Evolutionary conservation across 2,888 invertebrate genomes (phyloP), one percentile per base, ranked within the genome.

Genomic region (Germaria angustata): DNA sequence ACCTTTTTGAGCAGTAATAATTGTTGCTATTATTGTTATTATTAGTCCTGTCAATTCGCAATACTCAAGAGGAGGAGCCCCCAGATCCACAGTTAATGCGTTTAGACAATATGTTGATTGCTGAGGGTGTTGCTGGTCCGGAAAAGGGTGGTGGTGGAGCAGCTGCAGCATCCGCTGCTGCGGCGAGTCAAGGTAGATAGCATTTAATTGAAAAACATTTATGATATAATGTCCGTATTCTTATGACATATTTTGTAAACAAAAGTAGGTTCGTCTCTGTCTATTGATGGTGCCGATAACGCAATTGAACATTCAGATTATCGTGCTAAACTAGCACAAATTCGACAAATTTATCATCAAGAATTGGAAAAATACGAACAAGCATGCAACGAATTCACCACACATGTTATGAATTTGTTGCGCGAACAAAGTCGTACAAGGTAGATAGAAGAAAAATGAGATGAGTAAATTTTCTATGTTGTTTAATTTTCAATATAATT

Each of bases 371-470:
- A 99, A 93, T 99, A 99, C 90, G 99, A 99, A 93, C 99, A 99
- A 94, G 99, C 99, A n/a, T 99, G 99, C 93, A 98, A 98, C 92
- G 99, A 99, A 93, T 99, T 99, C 92, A 99, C 99, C 80, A 99
- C 99, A n/a, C 99, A 99, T 92, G 99, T 99, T 86, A 97, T 99
- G 96, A 99, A 99, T 92, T 93, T 99, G 87, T 93, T 99, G 85
- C 93, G 98, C 76, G 98, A 99, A 92, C 98, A 99, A 93, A 97
- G 97, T 89, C 96, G 98, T 88, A 99, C 99, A 86, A 93, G 91
- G 91, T 91, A 71, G 80, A 57, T 73, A 17, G 15, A 53, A 61
- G 1, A 39, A 13, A 24, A 17, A 17, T 24, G 2, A 11, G 2
- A 24, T 20, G 1, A 6, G 5, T 49, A 20, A 0, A 20, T 15